phyloP scores from a whole-genome alignment of 92 coral and sea anemone genomes.

The Umimayanthus chanpuru region DNA sequence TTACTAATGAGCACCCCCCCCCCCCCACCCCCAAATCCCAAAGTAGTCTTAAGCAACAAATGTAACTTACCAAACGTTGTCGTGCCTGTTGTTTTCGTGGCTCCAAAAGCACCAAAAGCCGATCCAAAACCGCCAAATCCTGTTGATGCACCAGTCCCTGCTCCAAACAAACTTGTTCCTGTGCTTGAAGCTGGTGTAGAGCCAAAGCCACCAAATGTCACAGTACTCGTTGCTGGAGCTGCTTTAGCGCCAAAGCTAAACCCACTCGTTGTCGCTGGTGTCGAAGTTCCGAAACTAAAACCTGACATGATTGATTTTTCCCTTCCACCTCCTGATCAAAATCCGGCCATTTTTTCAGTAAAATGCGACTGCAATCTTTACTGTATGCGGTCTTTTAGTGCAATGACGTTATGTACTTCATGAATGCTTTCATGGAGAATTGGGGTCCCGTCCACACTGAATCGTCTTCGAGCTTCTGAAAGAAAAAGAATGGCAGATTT shows the following conservation, averaged over 20 bases:
- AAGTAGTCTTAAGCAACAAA: too few species aligned
- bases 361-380: not conserved
- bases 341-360: not conserved
- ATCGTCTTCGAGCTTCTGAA: too few species aligned
- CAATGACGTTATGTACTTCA: too few species aligned
- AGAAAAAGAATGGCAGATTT: constrained; percentile 14
- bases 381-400: constrained; percentile 9
- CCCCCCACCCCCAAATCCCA: too few species aligned
- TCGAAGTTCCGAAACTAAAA: constrained; percentile 21
- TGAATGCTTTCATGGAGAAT: too few species aligned
- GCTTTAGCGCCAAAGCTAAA: constrained; percentile 36
- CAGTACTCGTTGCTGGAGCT: constrained; percentile 28
- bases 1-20: too few species aligned
- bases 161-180: constrained; percentile 57
- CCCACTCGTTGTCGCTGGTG: constrained; percentile 29
- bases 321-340: not conserved
- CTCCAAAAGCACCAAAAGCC: constrained; percentile 60
- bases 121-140: constrained; percentile 62
- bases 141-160: constrained; percentile 48
- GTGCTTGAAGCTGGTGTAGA: constrained; percentile 40
- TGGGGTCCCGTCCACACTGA: not conserved
- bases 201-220: constrained; percentile 35
- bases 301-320: not conserved
- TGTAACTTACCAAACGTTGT: constrained; percentile 66
- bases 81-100: constrained; percentile 66